phyloP scores from a whole-genome alignment of 2,888 invertebrate genomes.

The Oligia fasciuncula region DNA sequence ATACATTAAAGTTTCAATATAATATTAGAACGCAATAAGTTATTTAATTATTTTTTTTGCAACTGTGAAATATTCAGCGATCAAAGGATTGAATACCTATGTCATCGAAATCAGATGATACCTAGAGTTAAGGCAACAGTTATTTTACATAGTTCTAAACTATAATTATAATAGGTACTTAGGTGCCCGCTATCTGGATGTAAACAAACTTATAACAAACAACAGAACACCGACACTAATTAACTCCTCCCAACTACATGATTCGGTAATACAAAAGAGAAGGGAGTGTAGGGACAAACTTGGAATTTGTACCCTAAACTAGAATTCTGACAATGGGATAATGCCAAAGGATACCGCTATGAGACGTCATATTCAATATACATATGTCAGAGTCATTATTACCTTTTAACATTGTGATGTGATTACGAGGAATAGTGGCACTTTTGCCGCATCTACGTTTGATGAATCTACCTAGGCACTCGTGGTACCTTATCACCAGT shows the following conservation, averaged over 20 bases:
- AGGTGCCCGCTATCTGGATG: background rate
- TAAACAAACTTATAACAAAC: slow-evolving; percentile 17
- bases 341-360: background rate
- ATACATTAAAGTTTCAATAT: background rate
- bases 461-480: background rate
- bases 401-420: background rate
- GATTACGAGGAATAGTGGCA: background rate
- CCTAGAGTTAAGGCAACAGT: background rate
- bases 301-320: slow-evolving; percentile 16
- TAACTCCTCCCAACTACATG: slow-evolving; percentile 15
- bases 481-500: background rate
- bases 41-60: no score
- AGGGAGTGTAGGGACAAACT: slow-evolving; percentile 5
- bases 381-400: background rate
- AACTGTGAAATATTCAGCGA: background rate
- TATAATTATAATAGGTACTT: background rate
- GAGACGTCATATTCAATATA: background rate
- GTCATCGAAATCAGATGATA: background rate
- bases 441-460: background rate
- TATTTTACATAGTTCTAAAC: background rate
- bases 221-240: slow-evolving; percentile 8
- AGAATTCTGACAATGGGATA: slow-evolving; percentile 5
- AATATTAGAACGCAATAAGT: no score
- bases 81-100: background rate
- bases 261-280: slow-evolving; percentile 7